A percentile compares a stretch with the other conserved stretches of the same genome.
Evolutionary conservation across 2,888 invertebrate genomes (phyloP).

Genomic region (Xylocampa areola): DNA sequence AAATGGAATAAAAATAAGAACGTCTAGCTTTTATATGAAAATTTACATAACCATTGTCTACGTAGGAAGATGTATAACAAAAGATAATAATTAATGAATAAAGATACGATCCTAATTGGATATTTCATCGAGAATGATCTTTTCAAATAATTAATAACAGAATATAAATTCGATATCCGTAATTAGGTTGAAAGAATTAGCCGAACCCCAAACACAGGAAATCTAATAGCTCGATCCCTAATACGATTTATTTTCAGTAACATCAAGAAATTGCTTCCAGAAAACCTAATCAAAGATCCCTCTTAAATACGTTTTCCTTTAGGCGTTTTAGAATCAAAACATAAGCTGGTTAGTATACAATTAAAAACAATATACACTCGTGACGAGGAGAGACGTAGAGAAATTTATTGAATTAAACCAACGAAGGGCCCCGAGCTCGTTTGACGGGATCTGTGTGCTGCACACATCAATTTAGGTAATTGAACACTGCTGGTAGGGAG

Average conservation of each 20-base stretch:
- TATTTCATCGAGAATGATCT: background rate
- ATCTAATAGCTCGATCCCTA: conserved; percentile 16
- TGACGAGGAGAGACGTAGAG: conserved; percentile 56
- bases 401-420: conserved; percentile 83
- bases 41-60: conserved; percentile 37
- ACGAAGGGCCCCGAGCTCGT: conserved; percentile 73
- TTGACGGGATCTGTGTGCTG: conserved; percentile 81
- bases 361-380: conserved; percentile 57
- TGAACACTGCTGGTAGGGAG: conserved; percentile 67
- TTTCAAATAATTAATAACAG: background rate
- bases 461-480: conserved; percentile 88
- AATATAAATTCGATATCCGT: background rate
- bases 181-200: background rate
- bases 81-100: background rate
- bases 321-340: conserved; percentile 40
- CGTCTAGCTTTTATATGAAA: conserved; percentile 10
- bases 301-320: conserved; percentile 23
- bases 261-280: conserved; percentile 29
- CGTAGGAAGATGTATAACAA: background rate
- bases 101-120: conserved; percentile 17
- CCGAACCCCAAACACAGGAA: conserved; percentile 8
- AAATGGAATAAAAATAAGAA: conserved; percentile 25
- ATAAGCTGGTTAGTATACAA: conserved; percentile 45
- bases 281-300: conserved; percentile 35
- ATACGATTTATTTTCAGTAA: conserved; percentile 7